A percentile compares a stretch with the other conserved stretches of the same genome.
Evolutionary conservation across 2,888 invertebrate species (phyloP).

Genomic region (Lasius fuliginosus): DNA sequence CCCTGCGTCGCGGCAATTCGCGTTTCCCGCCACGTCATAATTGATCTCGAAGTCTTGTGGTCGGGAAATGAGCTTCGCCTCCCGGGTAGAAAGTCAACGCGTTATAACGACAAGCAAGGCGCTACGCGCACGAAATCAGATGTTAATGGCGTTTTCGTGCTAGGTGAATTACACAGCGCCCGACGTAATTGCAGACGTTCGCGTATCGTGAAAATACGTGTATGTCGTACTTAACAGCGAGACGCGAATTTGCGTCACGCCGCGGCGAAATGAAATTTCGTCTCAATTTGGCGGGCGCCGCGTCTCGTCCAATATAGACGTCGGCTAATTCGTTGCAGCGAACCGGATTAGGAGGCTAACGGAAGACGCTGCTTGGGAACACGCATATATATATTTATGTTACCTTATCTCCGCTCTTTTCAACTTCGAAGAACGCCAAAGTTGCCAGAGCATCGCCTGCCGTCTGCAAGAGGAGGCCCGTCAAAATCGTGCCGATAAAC

Average conservation of each 20-base stretch:
- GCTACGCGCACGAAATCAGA: constrained; percentile 62
- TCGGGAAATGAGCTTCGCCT: constrained; percentile 59
- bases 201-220: constrained; percentile 43
- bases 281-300: constrained; percentile 40
- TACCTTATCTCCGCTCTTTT: constrained; percentile 45
- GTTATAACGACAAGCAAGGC: constrained; percentile 52
- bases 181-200: constrained; percentile 66
- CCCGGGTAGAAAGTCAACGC: constrained; percentile 66
- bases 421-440: constrained; percentile 43
- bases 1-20: constrained; percentile 21
- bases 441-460: constrained; percentile 13
- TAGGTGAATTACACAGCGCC: constrained; percentile 62
- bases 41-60: constrained; percentile 58
- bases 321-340: constrained; percentile 29
- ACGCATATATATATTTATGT: not conserved
- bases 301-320: constrained; percentile 1
- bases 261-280: constrained; percentile 32
- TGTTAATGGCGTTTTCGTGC: constrained; percentile 63
- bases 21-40: constrained; percentile 46
- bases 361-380: not conserved
- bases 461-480: constrained; percentile 40
- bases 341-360: constrained; percentile 22
- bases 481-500: constrained; percentile 62
- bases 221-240: constrained; percentile 37
- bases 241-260: constrained; percentile 27